phyloP scores from a whole-genome alignment of 2,113 vertebrate species.

The Xenopus laevis region DNA sequence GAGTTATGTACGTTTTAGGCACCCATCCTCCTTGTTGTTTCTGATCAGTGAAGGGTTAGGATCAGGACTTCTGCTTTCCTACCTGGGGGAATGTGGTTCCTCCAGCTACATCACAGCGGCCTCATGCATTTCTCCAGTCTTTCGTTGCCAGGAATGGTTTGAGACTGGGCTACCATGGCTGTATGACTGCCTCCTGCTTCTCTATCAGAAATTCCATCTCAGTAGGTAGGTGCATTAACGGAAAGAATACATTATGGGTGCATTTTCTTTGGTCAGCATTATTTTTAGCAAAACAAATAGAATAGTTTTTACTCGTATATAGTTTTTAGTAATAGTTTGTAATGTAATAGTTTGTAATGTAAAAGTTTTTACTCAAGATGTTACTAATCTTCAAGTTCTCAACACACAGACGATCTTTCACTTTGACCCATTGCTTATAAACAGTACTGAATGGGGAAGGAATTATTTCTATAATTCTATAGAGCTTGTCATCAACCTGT shows the following conservation, averaged over 20 bases:
- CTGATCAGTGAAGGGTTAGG: constrained; percentile 81
- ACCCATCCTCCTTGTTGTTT: constrained; percentile 66
- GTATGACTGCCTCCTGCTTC: constrained; percentile 70
- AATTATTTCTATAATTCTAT: too few species aligned
- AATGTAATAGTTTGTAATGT: too few species aligned
- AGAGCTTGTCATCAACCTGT: too few species aligned
- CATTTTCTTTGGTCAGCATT: too few species aligned
- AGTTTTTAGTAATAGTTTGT: too few species aligned
- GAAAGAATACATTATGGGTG: neutral
- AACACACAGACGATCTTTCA: too few species aligned
- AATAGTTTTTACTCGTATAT: too few species aligned
- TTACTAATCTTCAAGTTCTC: too few species aligned
- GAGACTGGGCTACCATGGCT: constrained; percentile 66
- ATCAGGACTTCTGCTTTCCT: constrained; percentile 78
- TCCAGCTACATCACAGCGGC: constrained; percentile 73
- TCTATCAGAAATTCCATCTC: constrained; percentile 71
- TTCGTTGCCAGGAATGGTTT: constrained; percentile 80
- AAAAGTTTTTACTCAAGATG: too few species aligned
- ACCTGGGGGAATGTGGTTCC: constrained; percentile 82
- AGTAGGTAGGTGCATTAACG: constrained; percentile 70
- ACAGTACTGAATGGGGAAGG: too few species aligned
- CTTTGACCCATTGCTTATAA: too few species aligned
- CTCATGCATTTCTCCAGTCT: constrained; percentile 80
- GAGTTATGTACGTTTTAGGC: constrained; percentile 69
- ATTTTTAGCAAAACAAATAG: too few species aligned